Conservation (phyloP, 2,888 invertebrate species). For the Drosophila lutescens region DNA sequence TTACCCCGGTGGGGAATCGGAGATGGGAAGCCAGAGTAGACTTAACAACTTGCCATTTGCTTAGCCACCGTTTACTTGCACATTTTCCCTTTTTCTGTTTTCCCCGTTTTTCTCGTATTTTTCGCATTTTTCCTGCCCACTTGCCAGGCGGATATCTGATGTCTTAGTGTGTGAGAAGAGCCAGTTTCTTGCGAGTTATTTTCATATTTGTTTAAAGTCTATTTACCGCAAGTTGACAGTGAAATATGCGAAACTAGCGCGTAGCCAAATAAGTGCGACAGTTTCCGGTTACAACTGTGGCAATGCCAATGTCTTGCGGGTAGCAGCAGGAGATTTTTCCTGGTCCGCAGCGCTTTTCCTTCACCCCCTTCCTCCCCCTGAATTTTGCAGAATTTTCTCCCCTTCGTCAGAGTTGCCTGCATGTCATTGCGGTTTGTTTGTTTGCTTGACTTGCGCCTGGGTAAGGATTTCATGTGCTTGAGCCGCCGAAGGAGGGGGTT, state of each 20-base stretch:
- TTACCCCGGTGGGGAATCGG: slow-evolving; percentile 45
- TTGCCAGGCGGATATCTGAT: slow-evolving; percentile 28
- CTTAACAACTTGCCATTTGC: slow-evolving; percentile 75
- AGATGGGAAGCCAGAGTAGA: slow-evolving; percentile 32
- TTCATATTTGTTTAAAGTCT: slow-evolving; percentile 79
- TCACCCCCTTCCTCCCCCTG: background rate
- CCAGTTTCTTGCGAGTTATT: slow-evolving; percentile 70
- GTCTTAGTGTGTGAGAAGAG: slow-evolving; percentile 13
- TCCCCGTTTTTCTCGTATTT: background rate
- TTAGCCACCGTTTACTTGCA: slow-evolving; percentile 73
- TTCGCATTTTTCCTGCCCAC: slow-evolving; percentile 64
- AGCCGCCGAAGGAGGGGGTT: slow-evolving; percentile 43
- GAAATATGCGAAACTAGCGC: slow-evolving; percentile 79
- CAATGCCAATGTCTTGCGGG: slow-evolving; percentile 59
- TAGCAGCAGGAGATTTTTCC: slow-evolving; percentile 38
- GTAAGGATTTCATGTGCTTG: slow-evolving; percentile 78
- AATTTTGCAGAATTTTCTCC: slow-evolving; percentile 40
- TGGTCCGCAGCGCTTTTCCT: slow-evolving; percentile 3
- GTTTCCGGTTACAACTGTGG: slow-evolving; percentile 79
- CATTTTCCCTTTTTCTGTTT: slow-evolving; percentile 55
- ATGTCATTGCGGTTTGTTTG: slow-evolving; percentile 77
- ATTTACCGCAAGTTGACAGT: slow-evolving; percentile 79
- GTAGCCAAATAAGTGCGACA: slow-evolving; percentile 79
- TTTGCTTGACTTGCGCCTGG: slow-evolving; percentile 77
- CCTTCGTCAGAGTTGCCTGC: slow-evolving; percentile 54